Percentiles rank a stretch among this genome's conserved stretches.
Conservation (phyloP, 1,140 invertebrate species). For the Drosophila pseudoananassae region DNA sequence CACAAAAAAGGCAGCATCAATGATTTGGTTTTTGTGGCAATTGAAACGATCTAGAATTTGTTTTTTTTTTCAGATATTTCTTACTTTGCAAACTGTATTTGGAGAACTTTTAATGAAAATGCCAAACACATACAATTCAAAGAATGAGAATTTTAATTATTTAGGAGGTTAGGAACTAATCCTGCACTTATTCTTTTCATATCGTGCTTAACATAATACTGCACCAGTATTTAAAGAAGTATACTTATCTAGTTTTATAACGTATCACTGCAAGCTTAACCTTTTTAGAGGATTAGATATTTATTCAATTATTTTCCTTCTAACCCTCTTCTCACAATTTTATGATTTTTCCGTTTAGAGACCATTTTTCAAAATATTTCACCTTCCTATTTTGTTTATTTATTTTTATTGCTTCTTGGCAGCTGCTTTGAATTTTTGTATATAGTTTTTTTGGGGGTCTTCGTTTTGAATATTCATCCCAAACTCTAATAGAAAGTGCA, state of each 20-base stretch:
- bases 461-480: slow-evolving; percentile 21
- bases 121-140: too few relatives aligned
- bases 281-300: too few relatives aligned
- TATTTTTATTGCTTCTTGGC: slow-evolving; percentile 6
- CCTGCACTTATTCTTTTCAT: too few relatives aligned
- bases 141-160: too few relatives aligned
- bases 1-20: slow-evolving; percentile 9
- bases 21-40: slow-evolving; percentile 42
- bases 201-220: too few relatives aligned
- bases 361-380: slow-evolving; percentile 52
- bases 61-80: background rate
- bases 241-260: too few relatives aligned
- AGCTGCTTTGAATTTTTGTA: slow-evolving; percentile 22
- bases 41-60: slow-evolving; percentile 9
- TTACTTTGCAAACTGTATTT: background rate
- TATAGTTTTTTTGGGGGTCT: slow-evolving; percentile 4
- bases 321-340: background rate
- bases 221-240: too few relatives aligned
- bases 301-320: background rate
- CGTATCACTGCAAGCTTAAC: too few relatives aligned
- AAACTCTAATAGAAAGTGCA: slow-evolving; percentile 70
- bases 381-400: slow-evolving; percentile 9
- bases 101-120: too few relatives aligned
- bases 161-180: too few relatives aligned
- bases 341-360: slow-evolving; percentile 23